phyloP scores from a whole-genome alignment of 2,797 vertebrate species.

The Helicolenus hilgendorfi region DNA sequence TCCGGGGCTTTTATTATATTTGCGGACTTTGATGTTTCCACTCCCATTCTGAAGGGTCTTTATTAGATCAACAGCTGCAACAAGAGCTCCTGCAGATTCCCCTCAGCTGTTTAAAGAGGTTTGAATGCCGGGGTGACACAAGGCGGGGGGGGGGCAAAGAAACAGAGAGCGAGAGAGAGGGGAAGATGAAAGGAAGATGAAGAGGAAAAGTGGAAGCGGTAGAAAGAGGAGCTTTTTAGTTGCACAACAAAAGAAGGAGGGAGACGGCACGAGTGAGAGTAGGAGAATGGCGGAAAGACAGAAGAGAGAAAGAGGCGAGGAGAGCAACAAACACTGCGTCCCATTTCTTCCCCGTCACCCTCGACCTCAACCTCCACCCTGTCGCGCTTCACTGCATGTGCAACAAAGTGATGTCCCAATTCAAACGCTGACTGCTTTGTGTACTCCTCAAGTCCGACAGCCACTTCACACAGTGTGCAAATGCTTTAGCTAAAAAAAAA shows the following conservation, averaged over 20 bases:
- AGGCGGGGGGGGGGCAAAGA: slow-evolving; percentile 5
- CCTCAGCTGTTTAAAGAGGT: slow-evolving; percentile 58
- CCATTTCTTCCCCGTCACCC: background rate
- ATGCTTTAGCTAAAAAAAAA: background rate
- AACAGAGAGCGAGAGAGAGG: background rate
- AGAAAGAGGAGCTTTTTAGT: slow-evolving; percentile 16
- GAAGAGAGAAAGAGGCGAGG: background rate
- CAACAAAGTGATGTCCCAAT: background rate
- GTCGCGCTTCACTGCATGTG: background rate
- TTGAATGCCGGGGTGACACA: slow-evolving; percentile 25
- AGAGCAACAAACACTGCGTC: background rate
- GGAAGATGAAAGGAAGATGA: slow-evolving; percentile 30
- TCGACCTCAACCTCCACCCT: background rate
- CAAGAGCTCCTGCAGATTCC: slow-evolving; percentile 53
- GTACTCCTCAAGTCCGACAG: background rate
- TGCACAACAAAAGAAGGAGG: background rate
- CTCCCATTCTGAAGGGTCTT: slow-evolving; percentile 50
- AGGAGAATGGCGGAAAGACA: background rate
- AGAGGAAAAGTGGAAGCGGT: slow-evolving; percentile 9
- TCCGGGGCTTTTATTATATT: slow-evolving; percentile 64
- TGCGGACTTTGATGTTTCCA: slow-evolving; percentile 75
- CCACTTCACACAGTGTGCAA: background rate
- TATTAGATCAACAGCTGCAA: slow-evolving; percentile 71
- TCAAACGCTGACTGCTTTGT: background rate
- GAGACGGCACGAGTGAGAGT: background rate